phyloP scores from a whole-genome alignment of 2,888 invertebrate genomes.

The Nephrotoma appendiculata region DNA sequence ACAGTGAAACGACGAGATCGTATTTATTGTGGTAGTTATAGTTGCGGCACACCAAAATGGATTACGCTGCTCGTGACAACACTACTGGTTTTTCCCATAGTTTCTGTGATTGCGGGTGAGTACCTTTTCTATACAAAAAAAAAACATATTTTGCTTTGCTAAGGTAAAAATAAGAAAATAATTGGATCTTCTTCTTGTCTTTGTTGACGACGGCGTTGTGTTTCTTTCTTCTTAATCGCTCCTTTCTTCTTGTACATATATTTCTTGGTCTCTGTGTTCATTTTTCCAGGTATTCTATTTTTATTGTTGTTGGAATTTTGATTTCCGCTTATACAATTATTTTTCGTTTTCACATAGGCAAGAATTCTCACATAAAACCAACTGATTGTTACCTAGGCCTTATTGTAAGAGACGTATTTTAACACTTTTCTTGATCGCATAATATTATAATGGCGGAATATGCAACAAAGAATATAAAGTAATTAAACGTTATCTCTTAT shows the following conservation, averaged over 20 bases:
- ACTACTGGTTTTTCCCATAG: neutral
- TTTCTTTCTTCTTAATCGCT: neutral
- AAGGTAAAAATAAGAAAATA: neutral
- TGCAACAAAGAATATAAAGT: too few relatives aligned
- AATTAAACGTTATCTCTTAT: neutral
- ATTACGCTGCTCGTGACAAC: neutral
- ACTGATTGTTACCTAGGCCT: neutral
- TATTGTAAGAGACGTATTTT: neutral
- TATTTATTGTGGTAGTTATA: neutral
- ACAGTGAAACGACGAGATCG: neutral
- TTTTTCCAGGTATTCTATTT: neutral
- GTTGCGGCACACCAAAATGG: neutral
- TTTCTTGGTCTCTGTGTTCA: neutral
- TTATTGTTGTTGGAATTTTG: neutral
- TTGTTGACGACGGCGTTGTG: neutral
- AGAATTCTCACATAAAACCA: neutral
- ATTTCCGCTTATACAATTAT: neutral
- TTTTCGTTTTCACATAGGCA: neutral
- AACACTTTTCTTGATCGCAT: neutral
- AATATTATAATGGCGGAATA: neutral
- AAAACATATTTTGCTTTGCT: neutral
- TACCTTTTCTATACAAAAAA: neutral
- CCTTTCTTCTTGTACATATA: neutral
- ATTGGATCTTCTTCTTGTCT: neutral
- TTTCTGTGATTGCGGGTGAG: slow-evolving; percentile 3